Evolutionary conservation across 2,113 vertebrate species (phyloP).

Genomic region (Channa argus): DNA sequence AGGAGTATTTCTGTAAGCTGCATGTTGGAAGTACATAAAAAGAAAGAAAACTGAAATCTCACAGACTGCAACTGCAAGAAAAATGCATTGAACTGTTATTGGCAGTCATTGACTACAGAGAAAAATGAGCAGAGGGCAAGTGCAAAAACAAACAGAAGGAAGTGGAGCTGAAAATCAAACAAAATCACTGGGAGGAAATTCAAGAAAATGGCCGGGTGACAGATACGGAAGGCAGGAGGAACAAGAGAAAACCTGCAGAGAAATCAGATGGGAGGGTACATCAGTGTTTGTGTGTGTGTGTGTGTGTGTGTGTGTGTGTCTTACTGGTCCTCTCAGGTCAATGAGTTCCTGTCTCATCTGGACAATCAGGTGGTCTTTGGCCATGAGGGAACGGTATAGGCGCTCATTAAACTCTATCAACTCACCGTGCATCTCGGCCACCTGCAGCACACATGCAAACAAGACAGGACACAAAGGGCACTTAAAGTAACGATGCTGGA

Average conservation of each 20-base stretch:
- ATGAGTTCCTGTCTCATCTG: constrained; percentile 99
- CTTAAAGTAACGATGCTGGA: constrained; percentile 4
- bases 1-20: background rate
- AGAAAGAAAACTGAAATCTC: constrained; percentile 4
- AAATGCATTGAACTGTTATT: constrained; percentile 12
- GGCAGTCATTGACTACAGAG: constrained; percentile 15
- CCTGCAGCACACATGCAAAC: constrained; percentile 80
- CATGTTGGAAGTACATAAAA: background rate
- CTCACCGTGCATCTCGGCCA: constrained; percentile 99
- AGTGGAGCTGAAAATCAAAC: constrained; percentile 37
- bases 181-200: background rate
- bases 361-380: constrained; percentile 94
- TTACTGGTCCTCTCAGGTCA: constrained; percentile 94
- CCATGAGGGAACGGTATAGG: constrained; percentile 94
- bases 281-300: constrained; percentile 26
- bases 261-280: constrained; percentile 16
- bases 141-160: constrained; percentile 11
- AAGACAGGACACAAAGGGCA: background rate
- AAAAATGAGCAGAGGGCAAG: constrained; percentile 9
- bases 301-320: constrained; percentile 24
- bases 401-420: constrained; percentile 98
- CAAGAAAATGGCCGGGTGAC: background rate
- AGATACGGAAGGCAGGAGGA: background rate
- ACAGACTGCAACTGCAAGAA: background rate
- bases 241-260: background rate